Conservation (phyloP, 2,888 invertebrate genomes). For the Augochlorella aurata region DNA sequence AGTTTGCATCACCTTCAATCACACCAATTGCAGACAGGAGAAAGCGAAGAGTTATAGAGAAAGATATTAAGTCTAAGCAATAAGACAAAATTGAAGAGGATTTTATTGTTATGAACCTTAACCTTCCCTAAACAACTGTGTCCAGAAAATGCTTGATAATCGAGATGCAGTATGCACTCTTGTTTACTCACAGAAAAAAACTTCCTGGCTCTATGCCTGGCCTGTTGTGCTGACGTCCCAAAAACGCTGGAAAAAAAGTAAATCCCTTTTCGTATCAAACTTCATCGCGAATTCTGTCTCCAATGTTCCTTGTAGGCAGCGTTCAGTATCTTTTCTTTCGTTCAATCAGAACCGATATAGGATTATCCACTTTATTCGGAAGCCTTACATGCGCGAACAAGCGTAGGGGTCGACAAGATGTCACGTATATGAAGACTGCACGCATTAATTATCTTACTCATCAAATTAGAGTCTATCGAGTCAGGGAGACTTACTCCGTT, state of each 20-base stretch:
- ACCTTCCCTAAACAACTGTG: constrained; percentile 35
- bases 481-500: too few relatives aligned
- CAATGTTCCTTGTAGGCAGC: not conserved
- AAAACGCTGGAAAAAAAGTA: constrained; percentile 75
- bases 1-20: not conserved
- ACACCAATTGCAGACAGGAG: not conserved
- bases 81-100: constrained; percentile 10
- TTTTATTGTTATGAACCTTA: constrained; percentile 62
- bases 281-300: not conserved
- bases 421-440: too few relatives aligned
- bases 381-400: not conserved
- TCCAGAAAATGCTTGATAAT: constrained; percentile 29
- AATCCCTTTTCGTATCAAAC: constrained; percentile 47
- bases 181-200: constrained; percentile 79
- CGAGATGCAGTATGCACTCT: constrained; percentile 8
- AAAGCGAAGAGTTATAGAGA: constrained; percentile 20
- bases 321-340: constrained; percentile 5
- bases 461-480: not conserved
- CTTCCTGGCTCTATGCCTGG: constrained; percentile 72
- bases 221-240: constrained; percentile 71
- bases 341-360: not conserved
- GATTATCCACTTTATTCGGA: not conserved
- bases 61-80: constrained; percentile 36
- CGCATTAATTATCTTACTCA: too few relatives aligned
- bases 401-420: not conserved